Evolutionary conservation across 2,797 vertebrate species (phyloP).

Genomic region (Myotis pilosus): DNA sequence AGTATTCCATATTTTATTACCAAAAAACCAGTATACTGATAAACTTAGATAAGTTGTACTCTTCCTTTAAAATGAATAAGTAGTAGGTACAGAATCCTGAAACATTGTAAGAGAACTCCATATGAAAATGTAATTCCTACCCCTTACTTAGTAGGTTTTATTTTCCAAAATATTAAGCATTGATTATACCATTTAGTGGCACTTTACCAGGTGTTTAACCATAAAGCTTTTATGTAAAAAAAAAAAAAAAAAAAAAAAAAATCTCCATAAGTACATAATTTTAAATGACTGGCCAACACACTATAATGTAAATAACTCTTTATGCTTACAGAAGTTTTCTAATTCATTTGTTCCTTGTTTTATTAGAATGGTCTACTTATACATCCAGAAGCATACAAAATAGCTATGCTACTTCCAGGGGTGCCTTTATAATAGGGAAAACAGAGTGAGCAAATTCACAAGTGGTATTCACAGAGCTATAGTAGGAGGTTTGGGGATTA

Average conservation of each 20-base stretch:
- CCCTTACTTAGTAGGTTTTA: background rate
- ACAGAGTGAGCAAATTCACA: constrained; percentile 47
- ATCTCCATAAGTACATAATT: background rate
- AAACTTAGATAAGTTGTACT: constrained; percentile 47
- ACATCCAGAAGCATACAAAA: constrained; percentile 11
- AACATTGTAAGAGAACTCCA: background rate
- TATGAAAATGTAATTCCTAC: background rate
- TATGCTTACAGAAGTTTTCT: background rate
- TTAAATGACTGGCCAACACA: constrained; percentile 42
- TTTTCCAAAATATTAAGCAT: constrained; percentile 12
- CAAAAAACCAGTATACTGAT: constrained; percentile 55
- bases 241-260: background rate
- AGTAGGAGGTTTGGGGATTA: constrained; percentile 50
- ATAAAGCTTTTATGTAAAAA: background rate
- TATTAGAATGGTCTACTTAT: constrained; percentile 46
- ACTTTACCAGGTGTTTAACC: constrained; percentile 24
- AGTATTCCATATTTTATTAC: constrained; percentile 54
- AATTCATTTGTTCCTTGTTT: constrained; percentile 4
- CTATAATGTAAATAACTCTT: constrained; percentile 14
- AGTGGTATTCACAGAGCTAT: background rate
- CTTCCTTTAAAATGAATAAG: constrained; percentile 59
- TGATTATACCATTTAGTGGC: background rate
- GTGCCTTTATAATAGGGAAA: constrained; percentile 2
- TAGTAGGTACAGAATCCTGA: constrained; percentile 31
- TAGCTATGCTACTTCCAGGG: background rate